Conservation (phyloP, 2,113 vertebrate species). For the Malurus alboscapulatus region DNA sequence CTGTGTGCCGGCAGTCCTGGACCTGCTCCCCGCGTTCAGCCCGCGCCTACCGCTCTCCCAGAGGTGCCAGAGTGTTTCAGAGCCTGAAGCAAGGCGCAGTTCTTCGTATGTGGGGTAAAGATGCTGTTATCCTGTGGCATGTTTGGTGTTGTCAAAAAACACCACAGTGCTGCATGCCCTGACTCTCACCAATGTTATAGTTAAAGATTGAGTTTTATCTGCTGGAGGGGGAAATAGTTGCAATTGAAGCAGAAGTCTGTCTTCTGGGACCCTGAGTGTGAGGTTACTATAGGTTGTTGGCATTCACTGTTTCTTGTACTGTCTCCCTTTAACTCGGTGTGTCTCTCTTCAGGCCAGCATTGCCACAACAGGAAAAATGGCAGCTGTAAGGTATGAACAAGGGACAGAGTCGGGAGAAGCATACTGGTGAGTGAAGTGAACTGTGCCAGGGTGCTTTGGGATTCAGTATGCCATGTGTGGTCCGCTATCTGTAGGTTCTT, state of each 20-base stretch:
- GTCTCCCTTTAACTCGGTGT: neutral
- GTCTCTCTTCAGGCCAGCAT: neutral
- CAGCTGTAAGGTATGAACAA: constrained; percentile 77
- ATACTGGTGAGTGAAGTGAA: constrained; percentile 73
- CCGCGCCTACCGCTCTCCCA: neutral
- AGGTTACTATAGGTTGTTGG: neutral
- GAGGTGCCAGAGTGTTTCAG: accelerated
- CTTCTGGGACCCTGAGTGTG: accelerated
- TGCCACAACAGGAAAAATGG: constrained; percentile 65
- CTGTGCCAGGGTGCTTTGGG: too few species aligned
- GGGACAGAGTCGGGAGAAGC: constrained; percentile 66
- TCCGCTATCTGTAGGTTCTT: neutral
- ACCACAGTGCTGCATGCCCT: accelerated
- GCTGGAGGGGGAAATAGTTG: accelerated
- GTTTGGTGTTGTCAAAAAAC: accelerated
- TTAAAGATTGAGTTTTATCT: neutral
- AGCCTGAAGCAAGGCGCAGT: neutral
- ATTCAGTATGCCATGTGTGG: accelerated
- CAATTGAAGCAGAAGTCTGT: neutral
- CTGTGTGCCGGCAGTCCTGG: accelerated
- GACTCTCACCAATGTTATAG: accelerated
- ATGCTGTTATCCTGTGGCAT: accelerated
- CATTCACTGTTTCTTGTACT: accelerated
- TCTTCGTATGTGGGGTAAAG: neutral
- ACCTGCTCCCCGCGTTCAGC: accelerated